phyloP scores from a whole-genome alignment of 2,888 invertebrate genomes.

The Oxytorus armatus region DNA sequence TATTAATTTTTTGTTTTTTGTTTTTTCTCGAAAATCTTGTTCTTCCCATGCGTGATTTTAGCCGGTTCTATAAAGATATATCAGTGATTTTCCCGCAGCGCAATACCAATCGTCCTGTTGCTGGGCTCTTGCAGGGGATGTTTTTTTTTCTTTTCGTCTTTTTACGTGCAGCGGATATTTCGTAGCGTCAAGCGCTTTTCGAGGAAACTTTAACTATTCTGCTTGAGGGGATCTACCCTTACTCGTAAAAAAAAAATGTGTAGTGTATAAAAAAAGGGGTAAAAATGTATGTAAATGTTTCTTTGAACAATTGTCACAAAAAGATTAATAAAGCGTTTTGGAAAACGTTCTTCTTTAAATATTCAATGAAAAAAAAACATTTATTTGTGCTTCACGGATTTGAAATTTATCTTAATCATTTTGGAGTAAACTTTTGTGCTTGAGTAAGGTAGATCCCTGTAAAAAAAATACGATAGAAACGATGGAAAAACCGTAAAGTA shows the following conservation, averaged over 20 bases:
- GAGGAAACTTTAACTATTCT: slow-evolving; percentile 50
- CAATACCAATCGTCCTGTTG: slow-evolving; percentile 79
- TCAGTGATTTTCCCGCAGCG: slow-evolving; percentile 75
- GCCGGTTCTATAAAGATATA: slow-evolving; percentile 71
- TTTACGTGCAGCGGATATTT: slow-evolving; percentile 71
- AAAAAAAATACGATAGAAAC: slow-evolving; percentile 53
- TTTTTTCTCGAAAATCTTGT: background rate
- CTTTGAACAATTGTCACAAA: too few species aligned
- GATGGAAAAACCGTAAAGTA: background rate
- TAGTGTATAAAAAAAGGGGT: too few species aligned
- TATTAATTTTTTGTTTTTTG: slow-evolving; percentile 6
- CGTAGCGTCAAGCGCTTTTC: slow-evolving; percentile 70
- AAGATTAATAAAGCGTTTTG: too few species aligned
- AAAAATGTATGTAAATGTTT: too few species aligned
- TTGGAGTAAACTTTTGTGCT: background rate
- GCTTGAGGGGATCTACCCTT: slow-evolving; percentile 36
- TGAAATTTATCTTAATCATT: background rate
- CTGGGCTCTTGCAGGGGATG: slow-evolving; percentile 76
- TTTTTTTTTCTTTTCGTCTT: slow-evolving; percentile 9
- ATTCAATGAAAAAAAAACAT: too few species aligned
- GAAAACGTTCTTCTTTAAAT: too few species aligned
- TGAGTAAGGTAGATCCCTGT: slow-evolving; percentile 21
- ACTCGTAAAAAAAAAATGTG: too few species aligned
- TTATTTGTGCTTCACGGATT: background rate
- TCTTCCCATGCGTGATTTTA: slow-evolving; percentile 75